Evolutionary conservation across 2,888 invertebrate genomes (phyloP), one percentile per base, ranked within the genome.

Genomic region (Polydrusus tereticollis): DNA sequence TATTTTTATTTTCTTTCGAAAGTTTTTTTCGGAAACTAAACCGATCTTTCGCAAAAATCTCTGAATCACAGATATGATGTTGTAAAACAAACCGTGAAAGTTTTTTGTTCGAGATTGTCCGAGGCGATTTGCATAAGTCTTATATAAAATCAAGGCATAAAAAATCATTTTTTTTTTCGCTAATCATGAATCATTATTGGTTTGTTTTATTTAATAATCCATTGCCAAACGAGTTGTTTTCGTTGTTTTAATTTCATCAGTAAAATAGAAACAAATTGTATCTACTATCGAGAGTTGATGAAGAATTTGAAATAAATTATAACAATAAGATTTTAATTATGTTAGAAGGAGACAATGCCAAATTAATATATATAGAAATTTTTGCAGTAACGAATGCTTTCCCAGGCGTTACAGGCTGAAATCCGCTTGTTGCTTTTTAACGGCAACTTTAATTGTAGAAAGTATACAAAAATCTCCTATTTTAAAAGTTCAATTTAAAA

Each of bases 131-230:
- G 52, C 52, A 55, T 55, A 29, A 55, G 52, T 29, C 16, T 29
- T 55, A 55, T 29, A 55, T 29, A 55, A 55, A 55, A 16, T 18
- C 26, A 29, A 55, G 10, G 16, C 29, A 55, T 55, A 29, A 55
- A 50, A 50, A 55, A 55, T 55, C 16, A 29, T 29, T 29, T 55
- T 55, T 55, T 50, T 50, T n/a, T 18, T 47, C 47, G 23, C 29
- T 55, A 29, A 55, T 55, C 52, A 29, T 29, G n/a, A 55, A 16
- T 29, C 16, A 55, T 29, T 55, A 16, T 55, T 18, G 52, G 29
- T 55, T 55, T n/a, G 2, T 14, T 55, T 55, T 29, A 29, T 33
- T 26, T 14, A 23, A 21, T 47, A 12, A 14, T n/a, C 14, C 12
- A n/a, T 50, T 50, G 26, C 50, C 50, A n/a, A 50, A 50, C 26